Conservation (phyloP, 2,888 invertebrate genomes). For the Pachycephus smyrnensis region DNA sequence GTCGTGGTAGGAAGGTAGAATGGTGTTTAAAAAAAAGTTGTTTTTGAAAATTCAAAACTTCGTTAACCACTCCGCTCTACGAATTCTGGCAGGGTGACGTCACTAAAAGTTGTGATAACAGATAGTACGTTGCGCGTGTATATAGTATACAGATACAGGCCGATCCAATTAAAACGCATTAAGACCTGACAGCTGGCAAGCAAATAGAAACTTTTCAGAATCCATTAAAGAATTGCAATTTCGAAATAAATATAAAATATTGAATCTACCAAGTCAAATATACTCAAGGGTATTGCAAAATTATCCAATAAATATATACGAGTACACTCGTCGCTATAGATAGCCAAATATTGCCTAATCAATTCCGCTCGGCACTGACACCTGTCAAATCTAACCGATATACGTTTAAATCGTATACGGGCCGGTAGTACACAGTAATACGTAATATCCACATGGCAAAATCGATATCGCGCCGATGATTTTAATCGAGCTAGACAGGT, state of each 20-base stretch:
- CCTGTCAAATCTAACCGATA: background rate
- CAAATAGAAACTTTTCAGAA: background rate
- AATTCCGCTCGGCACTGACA: background rate
- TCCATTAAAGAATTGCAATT: background rate
- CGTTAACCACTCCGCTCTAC: background rate
- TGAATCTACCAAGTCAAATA: background rate
- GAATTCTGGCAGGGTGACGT: background rate
- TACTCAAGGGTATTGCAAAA: background rate
- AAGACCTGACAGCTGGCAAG: background rate
- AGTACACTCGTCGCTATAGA: background rate
- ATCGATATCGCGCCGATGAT: background rate
- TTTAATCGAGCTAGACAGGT: background rate
- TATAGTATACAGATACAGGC: background rate
- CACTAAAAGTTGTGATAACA: background rate
- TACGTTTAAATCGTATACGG: background rate
- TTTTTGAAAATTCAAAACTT: background rate
- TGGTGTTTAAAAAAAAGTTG: background rate
- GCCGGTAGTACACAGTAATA: background rate
- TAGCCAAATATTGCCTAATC: background rate
- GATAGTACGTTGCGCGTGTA: background rate
- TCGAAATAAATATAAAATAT: background rate
- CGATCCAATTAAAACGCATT: background rate
- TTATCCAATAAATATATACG: background rate
- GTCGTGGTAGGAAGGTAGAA: background rate
- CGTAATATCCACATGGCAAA: background rate